Conservation (phyloP, 2,888 invertebrate genomes). For the Spodoptera exigua region DNA sequence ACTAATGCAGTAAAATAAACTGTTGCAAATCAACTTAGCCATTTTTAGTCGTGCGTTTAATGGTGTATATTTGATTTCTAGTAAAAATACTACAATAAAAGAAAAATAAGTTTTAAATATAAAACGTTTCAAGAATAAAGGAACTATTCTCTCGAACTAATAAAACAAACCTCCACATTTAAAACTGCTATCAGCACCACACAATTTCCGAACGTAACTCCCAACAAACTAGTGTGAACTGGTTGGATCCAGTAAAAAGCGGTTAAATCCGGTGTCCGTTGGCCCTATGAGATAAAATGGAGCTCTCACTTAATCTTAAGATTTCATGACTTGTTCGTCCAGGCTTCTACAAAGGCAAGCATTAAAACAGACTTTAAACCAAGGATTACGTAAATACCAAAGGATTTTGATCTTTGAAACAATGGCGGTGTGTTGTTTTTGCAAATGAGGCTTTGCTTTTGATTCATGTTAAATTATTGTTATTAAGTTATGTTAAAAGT, state of each 20-base stretch:
- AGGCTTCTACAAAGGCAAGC: conserved; percentile 60
- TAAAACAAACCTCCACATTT: conserved; percentile 18
- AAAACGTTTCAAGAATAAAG: not conserved
- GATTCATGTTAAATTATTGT: too few relatives aligned
- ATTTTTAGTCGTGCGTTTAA: too few relatives aligned
- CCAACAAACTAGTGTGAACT: conserved; percentile 46
- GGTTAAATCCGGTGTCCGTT: conserved; percentile 52
- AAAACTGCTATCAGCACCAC: conserved; percentile 31
- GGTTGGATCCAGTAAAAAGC: conserved; percentile 47
- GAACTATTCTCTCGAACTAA: conserved; percentile 25
- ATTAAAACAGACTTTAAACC: conserved; percentile 66
- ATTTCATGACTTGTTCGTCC: conserved; percentile 62
- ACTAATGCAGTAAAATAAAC: too few relatives aligned
- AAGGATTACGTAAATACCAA: conserved; percentile 49
- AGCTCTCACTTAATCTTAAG: conserved; percentile 66
- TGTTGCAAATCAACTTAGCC: too few relatives aligned
- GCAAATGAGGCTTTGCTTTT: conserved; percentile 6
- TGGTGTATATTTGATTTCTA: too few relatives aligned
- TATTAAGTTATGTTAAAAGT: too few relatives aligned
- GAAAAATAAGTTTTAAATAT: too few relatives aligned
- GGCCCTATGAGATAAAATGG: conserved; percentile 60
- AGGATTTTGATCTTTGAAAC: conserved; percentile 27
- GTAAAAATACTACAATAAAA: too few relatives aligned
- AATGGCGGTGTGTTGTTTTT: conserved; percentile 24
- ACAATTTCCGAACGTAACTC: conserved; percentile 47